These are phyloP conservation scores for Drosophila infuscata DNA, from an alignment of 2,888 invertebrate species.

Conservation along the genomic window DNA sequence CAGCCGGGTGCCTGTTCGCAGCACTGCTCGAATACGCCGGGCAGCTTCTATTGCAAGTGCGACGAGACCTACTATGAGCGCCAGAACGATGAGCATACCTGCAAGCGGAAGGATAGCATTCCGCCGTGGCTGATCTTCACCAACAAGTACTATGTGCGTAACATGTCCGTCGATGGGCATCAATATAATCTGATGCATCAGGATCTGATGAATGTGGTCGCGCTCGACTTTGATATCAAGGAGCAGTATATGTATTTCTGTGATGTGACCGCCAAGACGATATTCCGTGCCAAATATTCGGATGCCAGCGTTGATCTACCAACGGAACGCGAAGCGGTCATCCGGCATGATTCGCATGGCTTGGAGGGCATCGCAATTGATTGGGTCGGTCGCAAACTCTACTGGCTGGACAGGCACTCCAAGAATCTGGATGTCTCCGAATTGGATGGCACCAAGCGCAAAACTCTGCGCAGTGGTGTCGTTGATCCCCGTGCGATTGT, in stretches of 20 bases:
- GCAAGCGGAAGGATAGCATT: constrained; percentile 93
- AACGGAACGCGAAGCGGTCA: constrained; percentile 91
- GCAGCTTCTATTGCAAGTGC: constrained; percentile 98
- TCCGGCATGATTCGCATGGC: constrained; percentile 97
- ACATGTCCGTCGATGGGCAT: constrained; percentile 95
- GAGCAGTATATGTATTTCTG: constrained; percentile 96
- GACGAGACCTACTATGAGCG: constrained; percentile 95
- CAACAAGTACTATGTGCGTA: constrained; percentile 98
- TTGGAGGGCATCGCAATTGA: constrained; percentile 99
- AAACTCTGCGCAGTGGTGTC: constrained; percentile 94
- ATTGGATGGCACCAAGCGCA: constrained; percentile 95
- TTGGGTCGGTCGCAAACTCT: constrained; percentile 98
- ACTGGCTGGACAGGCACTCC: constrained; percentile 98
- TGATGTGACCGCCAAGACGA: constrained; percentile 97
- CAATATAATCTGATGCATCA: constrained; percentile 95
- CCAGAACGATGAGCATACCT: constrained; percentile 93
- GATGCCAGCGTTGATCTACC: constrained; percentile 87
- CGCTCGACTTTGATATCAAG: constrained; percentile 95
- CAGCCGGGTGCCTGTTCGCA: constrained; percentile 97
- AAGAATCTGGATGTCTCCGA: constrained; percentile 98
- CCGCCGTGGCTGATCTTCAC: constrained; percentile 96
- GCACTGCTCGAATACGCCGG: constrained; percentile 97
- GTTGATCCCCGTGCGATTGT: constrained; percentile 97
- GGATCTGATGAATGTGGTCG: constrained; percentile 98
- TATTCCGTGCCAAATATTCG: constrained; percentile 90